Conservation (phyloP, 2,888 invertebrate genomes). For the Diarsia dahlii region DNA sequence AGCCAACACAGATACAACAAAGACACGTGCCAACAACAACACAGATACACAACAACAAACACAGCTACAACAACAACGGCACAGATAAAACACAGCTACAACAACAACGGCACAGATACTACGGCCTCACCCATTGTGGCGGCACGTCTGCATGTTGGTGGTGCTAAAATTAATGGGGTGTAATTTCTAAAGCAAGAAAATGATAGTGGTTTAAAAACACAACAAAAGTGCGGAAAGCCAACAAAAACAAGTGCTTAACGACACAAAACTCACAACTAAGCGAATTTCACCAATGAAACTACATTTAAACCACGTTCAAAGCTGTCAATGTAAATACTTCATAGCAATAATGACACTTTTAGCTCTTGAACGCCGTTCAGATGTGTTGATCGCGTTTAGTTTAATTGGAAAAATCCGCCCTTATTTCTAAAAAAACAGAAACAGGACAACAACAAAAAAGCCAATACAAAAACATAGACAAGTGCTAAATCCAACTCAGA, state of each 20-base stretch:
- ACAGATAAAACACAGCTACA: conserved; percentile 1
- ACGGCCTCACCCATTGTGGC: conserved; percentile 82
- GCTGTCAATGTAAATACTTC: not conserved
- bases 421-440: not conserved
- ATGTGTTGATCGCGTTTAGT: not conserved
- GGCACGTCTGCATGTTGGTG: conserved; percentile 89
- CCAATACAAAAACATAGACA: conserved; percentile 16
- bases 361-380: not conserved
- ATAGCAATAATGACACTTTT: not conserved
- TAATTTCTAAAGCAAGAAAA: not conserved
- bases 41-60: too few species aligned
- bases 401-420: not conserved
- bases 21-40: too few species aligned
- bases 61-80: too few species aligned
- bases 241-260: not conserved
- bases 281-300: not conserved
- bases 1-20: too few species aligned
- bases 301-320: not conserved
- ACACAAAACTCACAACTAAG: not conserved
- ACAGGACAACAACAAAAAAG: conserved; percentile 26
- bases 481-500: conserved; percentile 22
- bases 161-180: conserved; percentile 67
- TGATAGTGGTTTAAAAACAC: not conserved
- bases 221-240: not conserved
- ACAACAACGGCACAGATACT: conserved; percentile 26